These are phyloP conservation scores for Nasonia longicornis DNA, from an alignment of 1,140 invertebrate species.

Conservation along the genomic window DNA sequence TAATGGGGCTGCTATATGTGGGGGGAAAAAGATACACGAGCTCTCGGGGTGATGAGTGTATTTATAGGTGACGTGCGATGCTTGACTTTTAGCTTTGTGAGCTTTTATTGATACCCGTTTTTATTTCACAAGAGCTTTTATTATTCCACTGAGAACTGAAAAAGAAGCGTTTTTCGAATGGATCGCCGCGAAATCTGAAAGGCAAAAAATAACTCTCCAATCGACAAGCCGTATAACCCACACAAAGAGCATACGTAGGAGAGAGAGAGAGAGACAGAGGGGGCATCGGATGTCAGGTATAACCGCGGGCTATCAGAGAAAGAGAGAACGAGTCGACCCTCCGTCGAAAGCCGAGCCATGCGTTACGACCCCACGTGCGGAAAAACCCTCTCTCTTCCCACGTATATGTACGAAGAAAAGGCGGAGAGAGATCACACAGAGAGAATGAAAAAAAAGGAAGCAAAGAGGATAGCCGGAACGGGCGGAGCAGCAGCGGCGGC, in stretches of 20 bases:
- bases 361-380: not conserved
- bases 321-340: not conserved
- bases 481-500: not conserved
- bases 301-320: not conserved
- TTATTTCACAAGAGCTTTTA: too few relatives aligned
- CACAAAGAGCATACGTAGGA: not conserved
- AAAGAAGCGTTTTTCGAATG: too few relatives aligned
- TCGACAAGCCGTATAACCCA: not conserved
- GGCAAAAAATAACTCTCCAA: not conserved
- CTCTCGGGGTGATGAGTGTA: too few relatives aligned
- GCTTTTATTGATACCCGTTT: not conserved
- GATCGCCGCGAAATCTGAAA: not conserved
- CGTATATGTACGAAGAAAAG: not conserved
- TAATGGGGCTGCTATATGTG: not conserved
- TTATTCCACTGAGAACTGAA: too few relatives aligned
- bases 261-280: not conserved
- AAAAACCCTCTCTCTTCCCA: not conserved
- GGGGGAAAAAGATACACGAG: not conserved
- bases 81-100: not conserved
- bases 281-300: constrained; percentile 2
- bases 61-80: not conserved
- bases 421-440: not conserved
- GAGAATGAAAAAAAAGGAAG: not conserved
- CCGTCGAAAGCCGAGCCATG: not conserved
- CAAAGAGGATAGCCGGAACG: constrained; percentile 1